Evolutionary conservation across 2,888 invertebrate species (phyloP).

Genomic region (Morpho deidamia): DNA sequence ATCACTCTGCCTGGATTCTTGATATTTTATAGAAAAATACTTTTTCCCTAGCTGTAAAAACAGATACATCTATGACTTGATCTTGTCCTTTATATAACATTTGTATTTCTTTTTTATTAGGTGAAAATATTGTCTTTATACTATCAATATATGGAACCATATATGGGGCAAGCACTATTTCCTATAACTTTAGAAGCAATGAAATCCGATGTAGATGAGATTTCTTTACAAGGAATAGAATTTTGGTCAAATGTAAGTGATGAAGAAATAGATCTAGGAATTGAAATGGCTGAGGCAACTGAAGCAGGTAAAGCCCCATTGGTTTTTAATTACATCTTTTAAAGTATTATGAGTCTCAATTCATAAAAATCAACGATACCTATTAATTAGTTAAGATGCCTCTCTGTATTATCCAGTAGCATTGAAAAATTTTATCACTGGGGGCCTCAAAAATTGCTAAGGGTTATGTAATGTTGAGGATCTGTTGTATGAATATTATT

Average conservation of each 20-base stretch:
- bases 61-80: too few species aligned
- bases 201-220: conserved; percentile 97
- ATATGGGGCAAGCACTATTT: conserved; percentile 98
- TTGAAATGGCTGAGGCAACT: conserved; percentile 95
- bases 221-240: conserved; percentile 98
- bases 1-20: too few species aligned
- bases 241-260: conserved; percentile 99
- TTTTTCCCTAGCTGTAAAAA: too few species aligned
- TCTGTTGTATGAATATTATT: not conserved
- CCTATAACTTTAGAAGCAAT: conserved; percentile 99
- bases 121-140: conserved; percentile 97
- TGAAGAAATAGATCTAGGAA: conserved; percentile 97
- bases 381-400: too few species aligned
- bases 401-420: too few species aligned
- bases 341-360: too few species aligned
- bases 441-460: too few species aligned
- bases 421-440: too few species aligned
- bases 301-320: conserved; percentile 80
- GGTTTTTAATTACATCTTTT: not conserved
- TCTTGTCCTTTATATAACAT: not conserved
- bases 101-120: conserved; percentile 32
- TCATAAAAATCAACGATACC: too few species aligned
- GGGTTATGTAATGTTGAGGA: too few species aligned
- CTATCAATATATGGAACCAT: conserved; percentile 99
- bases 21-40: too few species aligned